Conservation (phyloP, 2,797 vertebrate species). For the Tokudaia tokunoshimensis region DNA sequence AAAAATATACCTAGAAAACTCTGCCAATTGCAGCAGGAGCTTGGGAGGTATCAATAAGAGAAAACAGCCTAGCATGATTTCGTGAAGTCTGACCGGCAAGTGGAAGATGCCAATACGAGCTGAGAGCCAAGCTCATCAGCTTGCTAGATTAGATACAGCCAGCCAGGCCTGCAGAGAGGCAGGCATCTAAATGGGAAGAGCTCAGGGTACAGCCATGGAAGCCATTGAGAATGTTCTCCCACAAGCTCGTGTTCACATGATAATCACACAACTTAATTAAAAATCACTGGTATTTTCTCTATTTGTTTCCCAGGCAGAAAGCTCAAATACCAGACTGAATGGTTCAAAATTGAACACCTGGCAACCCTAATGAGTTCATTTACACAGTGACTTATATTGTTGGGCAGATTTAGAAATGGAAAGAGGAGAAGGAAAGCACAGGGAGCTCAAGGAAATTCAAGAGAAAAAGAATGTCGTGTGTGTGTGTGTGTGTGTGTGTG, state of each 20-base stretch:
- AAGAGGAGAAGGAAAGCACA: background rate
- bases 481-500: background rate
- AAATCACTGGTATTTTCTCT: conserved; percentile 80
- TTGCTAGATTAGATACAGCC: conserved; percentile 3
- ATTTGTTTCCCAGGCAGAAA: conserved; percentile 77
- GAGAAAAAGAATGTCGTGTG: background rate
- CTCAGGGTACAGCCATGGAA: conserved; percentile 10
- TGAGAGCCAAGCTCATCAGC: conserved; percentile 62
- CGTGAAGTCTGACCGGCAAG: conserved; percentile 1
- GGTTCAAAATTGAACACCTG: conserved; percentile 80
- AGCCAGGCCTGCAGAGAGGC: background rate
- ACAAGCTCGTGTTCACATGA: conserved; percentile 73
- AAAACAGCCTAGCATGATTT: conserved; percentile 34
- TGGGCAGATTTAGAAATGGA: conserved; percentile 65
- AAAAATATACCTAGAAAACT: conserved; percentile 19
- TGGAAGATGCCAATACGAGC: background rate
- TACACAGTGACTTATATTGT: conserved; percentile 72
- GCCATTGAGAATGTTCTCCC: conserved; percentile 37
- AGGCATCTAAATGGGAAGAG: conserved; percentile 23
- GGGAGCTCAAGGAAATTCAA: background rate
- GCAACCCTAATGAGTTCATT: conserved; percentile 77
- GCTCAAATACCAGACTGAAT: conserved; percentile 80
- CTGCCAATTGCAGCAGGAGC: conserved; percentile 48
- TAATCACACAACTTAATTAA: conserved; percentile 81
- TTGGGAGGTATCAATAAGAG: conserved; percentile 52